A percentile compares a stretch with the other conserved stretches of the same genome.
phyloP scores from a whole-genome alignment of 92 coral and sea anemone species.

The Phenganax marumi region DNA sequence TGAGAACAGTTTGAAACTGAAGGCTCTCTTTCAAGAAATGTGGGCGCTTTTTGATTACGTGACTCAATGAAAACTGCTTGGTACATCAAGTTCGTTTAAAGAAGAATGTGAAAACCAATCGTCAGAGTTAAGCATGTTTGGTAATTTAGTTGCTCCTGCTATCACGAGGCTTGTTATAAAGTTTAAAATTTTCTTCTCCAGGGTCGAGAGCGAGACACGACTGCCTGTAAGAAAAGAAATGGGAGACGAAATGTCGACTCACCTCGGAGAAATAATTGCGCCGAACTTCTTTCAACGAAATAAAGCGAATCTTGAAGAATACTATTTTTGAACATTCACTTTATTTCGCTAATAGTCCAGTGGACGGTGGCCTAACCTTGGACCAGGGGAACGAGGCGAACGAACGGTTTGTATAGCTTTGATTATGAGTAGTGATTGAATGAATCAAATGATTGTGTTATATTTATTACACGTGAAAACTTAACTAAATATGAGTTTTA shows the following conservation, averaged over 20 bases:
- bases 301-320: constrained; percentile 75
- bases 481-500: no score
- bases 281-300: constrained; percentile 89
- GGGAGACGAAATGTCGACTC: constrained; percentile 90
- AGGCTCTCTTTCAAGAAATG: constrained; percentile 91
- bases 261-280: constrained; percentile 80
- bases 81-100: constrained; percentile 84
- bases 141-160: no score
- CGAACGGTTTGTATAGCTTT: background rate
- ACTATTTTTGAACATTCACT: constrained; percentile 37
- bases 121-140: constrained; percentile 91
- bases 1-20: no score
- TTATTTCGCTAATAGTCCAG: constrained; percentile 32
- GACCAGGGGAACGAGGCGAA: constrained; percentile 39
- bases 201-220: constrained; percentile 97
- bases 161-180: no score
- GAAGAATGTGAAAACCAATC: constrained; percentile 85
- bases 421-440: no score
- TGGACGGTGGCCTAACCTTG: constrained; percentile 9
- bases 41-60: constrained; percentile 96
- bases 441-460: no score
- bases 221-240: constrained; percentile 86
- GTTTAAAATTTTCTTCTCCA: no score
- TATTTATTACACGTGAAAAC: no score
- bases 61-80: constrained; percentile 78